Evolutionary conservation across 1,140 invertebrate species (phyloP).

Genomic region (Habropoda laboriosa): DNA sequence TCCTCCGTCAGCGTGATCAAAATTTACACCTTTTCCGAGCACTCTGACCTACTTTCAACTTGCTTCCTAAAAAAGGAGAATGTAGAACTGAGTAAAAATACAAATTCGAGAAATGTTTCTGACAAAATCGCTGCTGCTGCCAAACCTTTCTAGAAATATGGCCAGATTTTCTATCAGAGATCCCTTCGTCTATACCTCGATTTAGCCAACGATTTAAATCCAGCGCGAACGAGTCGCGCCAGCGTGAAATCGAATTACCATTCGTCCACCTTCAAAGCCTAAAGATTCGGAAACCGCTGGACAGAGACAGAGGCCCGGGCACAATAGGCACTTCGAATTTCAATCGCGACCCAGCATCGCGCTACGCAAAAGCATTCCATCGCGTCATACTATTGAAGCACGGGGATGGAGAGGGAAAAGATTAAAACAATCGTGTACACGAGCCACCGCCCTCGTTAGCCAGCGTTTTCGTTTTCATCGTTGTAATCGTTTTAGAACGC

Average conservation of each 20-base stretch:
- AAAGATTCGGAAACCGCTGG: constrained; percentile 5
- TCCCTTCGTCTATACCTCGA: neutral
- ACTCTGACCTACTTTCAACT: no score
- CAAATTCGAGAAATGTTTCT: no score
- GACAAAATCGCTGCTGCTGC: no score
- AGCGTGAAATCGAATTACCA: neutral
- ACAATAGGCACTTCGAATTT: neutral
- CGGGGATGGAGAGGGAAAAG: neutral
- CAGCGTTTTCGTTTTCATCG: neutral
- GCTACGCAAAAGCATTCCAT: constrained; percentile 11
- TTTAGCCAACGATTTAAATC: neutral
- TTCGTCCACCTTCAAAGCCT: neutral
- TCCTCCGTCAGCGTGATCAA: no score
- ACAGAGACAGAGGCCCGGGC: neutral
- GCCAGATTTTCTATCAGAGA: neutral
- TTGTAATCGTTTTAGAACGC: neutral
- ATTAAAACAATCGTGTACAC: constrained; percentile 16
- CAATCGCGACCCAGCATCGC: neutral
- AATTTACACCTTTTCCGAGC: no score
- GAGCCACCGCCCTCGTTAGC: neutral
- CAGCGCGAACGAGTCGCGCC: neutral
- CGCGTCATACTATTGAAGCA: no score
- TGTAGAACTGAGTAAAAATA: no score
- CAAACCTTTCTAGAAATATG: no score
- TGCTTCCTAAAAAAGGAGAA: no score